Evolutionary conservation across 2,888 invertebrate species (phyloP), one percentile per base, ranked within the genome.

Genomic region (Gasteruption jaculator): DNA sequence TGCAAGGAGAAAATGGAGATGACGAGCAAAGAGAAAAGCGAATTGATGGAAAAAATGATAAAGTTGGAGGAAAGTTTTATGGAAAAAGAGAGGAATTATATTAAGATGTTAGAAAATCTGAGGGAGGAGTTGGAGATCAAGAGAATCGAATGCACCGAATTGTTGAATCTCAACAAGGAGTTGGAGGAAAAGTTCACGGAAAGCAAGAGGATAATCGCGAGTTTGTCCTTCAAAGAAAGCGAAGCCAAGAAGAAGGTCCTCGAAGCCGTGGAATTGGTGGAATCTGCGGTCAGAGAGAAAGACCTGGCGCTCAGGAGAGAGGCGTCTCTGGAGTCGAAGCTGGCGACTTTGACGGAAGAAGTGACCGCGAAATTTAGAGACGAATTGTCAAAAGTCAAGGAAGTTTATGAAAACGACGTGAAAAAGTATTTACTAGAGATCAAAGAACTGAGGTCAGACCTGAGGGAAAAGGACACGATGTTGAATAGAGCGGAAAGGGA

Each of bases 331-430:
- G 63, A 63, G 39, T 40, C 35, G 8, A 55, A 53, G 8, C 38
- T 68, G 8, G 37, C 55, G 6, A 42, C 50, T 4, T 45, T 67
- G 19, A 45, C 56, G 3, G 59, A 58, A 22, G 68, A 68, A 24
- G 63, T 61, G 38, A 46, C 54, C 3, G 20, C 29, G 12, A 57
- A 56, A 16, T 50, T 79, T 25, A 78, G 79, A 52, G 71, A 60
- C n/a, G 82, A 86, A 63, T 69, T 82, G 34, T 73, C 74, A 4
- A 72, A 73, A 36, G 63, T 80, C 0, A 81, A 75, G 58, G 72
- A 76, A 3, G 76, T 75, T 48, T 80, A 79, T 52, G 76, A 77
- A 19, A 77, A 76, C 35, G 82, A 80, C 60, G 63, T 79, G 10
- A 71, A 78, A 32, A 76, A 76, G 33, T 75, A 81, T 71, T 56